Conservation (phyloP, 2,888 invertebrate species). For the Coleophora flavipennella region DNA sequence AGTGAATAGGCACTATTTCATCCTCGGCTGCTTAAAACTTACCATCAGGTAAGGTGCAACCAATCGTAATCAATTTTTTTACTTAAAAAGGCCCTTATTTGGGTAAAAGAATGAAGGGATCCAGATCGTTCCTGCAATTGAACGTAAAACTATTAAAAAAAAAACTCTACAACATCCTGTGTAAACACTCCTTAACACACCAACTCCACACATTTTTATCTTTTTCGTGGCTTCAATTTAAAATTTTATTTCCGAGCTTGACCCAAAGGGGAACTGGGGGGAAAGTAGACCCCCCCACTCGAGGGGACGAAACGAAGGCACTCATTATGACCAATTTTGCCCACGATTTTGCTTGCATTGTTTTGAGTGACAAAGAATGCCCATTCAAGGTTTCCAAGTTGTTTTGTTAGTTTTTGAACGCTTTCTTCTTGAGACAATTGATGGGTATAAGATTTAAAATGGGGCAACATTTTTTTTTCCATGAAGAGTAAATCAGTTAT, state of each 20-base stretch:
- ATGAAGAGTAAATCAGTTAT: no score
- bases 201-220: slow-evolving; percentile 50
- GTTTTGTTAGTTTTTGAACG: slow-evolving; percentile 3
- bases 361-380: slow-evolving; percentile 3
- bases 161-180: slow-evolving; percentile 4
- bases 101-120: no score
- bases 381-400: slow-evolving; percentile 2
- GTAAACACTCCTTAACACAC: slow-evolving; percentile 21
- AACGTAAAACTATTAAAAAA: not conserved
- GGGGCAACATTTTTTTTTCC: no score
- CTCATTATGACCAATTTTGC: slow-evolving; percentile 70
- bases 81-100: no score
- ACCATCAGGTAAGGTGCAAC: no score
- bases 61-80: no score
- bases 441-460: no score
- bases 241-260: slow-evolving; percentile 62
- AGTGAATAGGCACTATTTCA: no score
- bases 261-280: slow-evolving; percentile 45
- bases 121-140: no score
- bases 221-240: slow-evolving; percentile 64
- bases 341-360: slow-evolving; percentile 38
- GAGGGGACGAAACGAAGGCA: slow-evolving; percentile 35
- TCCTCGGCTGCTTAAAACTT: no score
- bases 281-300: slow-evolving; percentile 9
- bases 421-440: slow-evolving; percentile 18